phyloP scores from a whole-genome alignment of 92 coral and sea anemone species.

The Parazoanthus atlanticus region DNA sequence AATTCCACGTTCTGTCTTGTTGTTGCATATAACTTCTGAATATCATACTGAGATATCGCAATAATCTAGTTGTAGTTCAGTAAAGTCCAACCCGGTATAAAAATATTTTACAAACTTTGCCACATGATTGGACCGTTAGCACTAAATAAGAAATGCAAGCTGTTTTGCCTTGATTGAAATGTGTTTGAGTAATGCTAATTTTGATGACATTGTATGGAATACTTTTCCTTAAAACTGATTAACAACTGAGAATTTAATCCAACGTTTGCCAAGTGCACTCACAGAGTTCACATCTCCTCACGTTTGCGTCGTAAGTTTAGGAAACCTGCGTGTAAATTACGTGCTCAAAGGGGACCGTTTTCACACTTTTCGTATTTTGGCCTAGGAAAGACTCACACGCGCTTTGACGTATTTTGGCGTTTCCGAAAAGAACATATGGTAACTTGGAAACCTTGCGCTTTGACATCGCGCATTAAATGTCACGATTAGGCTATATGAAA shows the following conservation, averaged over 20 bases:
- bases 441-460: constrained; percentile 9
- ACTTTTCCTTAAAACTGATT: neutral
- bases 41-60: neutral
- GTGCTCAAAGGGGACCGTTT: neutral
- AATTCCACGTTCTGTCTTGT: neutral
- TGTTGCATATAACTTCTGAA: neutral
- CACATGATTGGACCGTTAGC: neutral
- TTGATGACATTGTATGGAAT: neutral
- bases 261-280: neutral
- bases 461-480: neutral
- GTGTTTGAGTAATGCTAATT: neutral
- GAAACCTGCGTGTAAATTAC: neutral
- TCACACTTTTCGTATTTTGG: neutral
- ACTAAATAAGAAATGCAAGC: constrained; percentile 2
- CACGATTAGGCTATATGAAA: neutral
- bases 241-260: neutral
- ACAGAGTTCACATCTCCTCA: neutral
- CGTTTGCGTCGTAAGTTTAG: neutral
- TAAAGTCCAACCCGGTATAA: neutral
- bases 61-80: neutral
- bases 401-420: constrained; percentile 1
- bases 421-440: neutral
- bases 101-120: neutral
- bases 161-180: neutral
- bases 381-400: neutral